Evolutionary conservation across 1,140 invertebrate species (phyloP), one percentile per base, ranked within the genome.

Genomic region (Pygmarrhopalites habei): DNA sequence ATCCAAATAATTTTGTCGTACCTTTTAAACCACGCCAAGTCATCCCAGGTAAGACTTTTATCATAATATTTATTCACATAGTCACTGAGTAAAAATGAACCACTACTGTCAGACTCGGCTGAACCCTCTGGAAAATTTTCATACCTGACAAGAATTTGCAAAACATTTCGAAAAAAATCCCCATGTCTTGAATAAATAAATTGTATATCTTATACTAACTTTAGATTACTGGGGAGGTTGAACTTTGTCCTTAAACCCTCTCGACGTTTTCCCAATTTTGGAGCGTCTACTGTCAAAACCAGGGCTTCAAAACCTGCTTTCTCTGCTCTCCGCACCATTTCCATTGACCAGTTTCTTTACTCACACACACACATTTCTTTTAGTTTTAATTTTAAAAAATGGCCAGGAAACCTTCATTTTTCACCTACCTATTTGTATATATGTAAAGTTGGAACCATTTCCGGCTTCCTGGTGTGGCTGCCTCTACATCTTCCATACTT

Each of bases 391-490:
- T 52, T 35, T 35, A n/a, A n/a, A n/a, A n/a, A n/a, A n/a, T n/a
- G n/a, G n/a, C 15, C 15, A 35, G 32, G 32, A 35, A 47, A 47
- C 4, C 4, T 10, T 47, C 23, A 12, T 10, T 47, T 7, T 25
- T 47, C 17, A 10, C 68, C n/a, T n/a, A 84, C 83, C 83, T 81
- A 72, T 94, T 86, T 66, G 81, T 86, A 72, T 91, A 93, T 66
- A 96, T 85, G 70, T 95, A 95, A 0, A 96, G 78, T 74, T 96
- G 91, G 74, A 93, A 92, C 90, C 90, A 92, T 75, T 90, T 90
- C 15, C 83, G 78, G 0, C 82, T 83, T 17, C 82, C 75, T 2
- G 90, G 89, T 1, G 88, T 87, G 3, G 83, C 83, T 60, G 80
- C 71, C 0, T 87, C 86, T 0, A 96, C 83, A 74, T 95, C 90